Conservation (phyloP, 1,140 invertebrate genomes). For the Scaptomyza montana region DNA sequence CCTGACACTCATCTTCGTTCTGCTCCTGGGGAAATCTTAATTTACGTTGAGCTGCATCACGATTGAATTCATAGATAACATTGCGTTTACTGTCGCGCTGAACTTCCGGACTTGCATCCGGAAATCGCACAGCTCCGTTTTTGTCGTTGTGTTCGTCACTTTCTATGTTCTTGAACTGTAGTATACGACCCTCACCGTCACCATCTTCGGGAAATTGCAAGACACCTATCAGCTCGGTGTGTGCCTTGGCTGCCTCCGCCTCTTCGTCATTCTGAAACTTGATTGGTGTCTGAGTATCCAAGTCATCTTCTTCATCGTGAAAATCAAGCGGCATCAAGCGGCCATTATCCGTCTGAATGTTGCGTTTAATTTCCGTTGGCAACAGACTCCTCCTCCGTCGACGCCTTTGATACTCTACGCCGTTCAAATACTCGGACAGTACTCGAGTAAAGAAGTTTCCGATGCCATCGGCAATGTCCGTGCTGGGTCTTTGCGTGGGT, state of each 20-base stretch:
- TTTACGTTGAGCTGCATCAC: slow-evolving; percentile 65
- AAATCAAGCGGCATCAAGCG: slow-evolving; percentile 65
- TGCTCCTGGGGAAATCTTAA: slow-evolving; percentile 67
- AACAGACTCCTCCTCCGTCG: slow-evolving; percentile 46
- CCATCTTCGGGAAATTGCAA: slow-evolving; percentile 62
- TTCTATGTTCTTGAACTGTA: slow-evolving; percentile 63
- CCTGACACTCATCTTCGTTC: slow-evolving; percentile 21
- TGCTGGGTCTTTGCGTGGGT: slow-evolving; percentile 64
- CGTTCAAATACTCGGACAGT: slow-evolving; percentile 74
- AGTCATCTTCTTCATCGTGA: slow-evolving; percentile 72
- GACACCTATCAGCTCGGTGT: slow-evolving; percentile 70
- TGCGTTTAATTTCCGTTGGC: slow-evolving; percentile 64
- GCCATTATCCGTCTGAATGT: slow-evolving; percentile 48
- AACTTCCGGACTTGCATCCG: slow-evolving; percentile 59
- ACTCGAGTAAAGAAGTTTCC: slow-evolving; percentile 78
- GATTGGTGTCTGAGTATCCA: slow-evolving; percentile 66
- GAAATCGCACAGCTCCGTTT: slow-evolving; percentile 62
- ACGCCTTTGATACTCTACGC: slow-evolving; percentile 70
- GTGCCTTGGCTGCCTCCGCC: slow-evolving; percentile 59
- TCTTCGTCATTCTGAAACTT: slow-evolving; percentile 70
- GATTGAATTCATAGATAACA: slow-evolving; percentile 70
- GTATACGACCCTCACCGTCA: slow-evolving; percentile 52
- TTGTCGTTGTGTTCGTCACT: slow-evolving; percentile 42
- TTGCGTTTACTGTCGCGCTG: slow-evolving; percentile 27
- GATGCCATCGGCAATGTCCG: slow-evolving; percentile 73